Conservation (phyloP, 1,140 invertebrate genomes). For the Drosophila nikananu region DNA sequence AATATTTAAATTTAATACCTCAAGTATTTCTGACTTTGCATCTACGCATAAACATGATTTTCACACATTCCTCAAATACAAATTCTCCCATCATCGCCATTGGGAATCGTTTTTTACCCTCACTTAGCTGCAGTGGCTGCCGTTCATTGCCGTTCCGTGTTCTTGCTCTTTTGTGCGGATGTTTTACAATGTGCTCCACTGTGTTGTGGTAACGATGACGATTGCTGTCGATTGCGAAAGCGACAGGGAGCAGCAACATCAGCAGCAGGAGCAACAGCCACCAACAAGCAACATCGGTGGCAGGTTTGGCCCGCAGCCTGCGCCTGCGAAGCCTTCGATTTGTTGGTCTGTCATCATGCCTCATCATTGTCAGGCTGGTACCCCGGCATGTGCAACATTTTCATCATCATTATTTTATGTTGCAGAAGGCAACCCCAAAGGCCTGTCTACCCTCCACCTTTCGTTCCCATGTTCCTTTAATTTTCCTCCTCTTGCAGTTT, state of each 20-base stretch:
- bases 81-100: conserved; percentile 70
- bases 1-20: background rate
- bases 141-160: conserved; percentile 24
- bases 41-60: conserved; percentile 57
- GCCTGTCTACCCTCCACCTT: conserved; percentile 41
- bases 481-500: conserved; percentile 16
- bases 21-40: background rate
- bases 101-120: conserved; percentile 55
- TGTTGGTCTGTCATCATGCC: conserved; percentile 83
- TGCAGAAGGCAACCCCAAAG: conserved; percentile 62
- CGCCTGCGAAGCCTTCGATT: conserved; percentile 65
- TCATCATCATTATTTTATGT: conserved; percentile 82
- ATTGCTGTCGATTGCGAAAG: conserved; percentile 58
- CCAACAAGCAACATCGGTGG: conserved; percentile 62
- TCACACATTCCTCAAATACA: conserved; percentile 46
- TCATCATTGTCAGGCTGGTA: conserved; percentile 75
- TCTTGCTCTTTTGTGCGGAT: conserved; percentile 74
- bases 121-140: conserved; percentile 51
- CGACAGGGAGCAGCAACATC: conserved; percentile 35
- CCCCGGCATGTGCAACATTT: conserved; percentile 80
- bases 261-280: conserved; percentile 23
- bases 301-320: conserved; percentile 74
- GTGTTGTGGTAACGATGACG: conserved; percentile 80
- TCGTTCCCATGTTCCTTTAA: conserved; percentile 26
- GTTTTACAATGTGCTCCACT: conserved; percentile 79